Evolutionary conservation across 2,797 vertebrate genomes (phyloP).

Genomic region (Diplodus puntazzo): DNA sequence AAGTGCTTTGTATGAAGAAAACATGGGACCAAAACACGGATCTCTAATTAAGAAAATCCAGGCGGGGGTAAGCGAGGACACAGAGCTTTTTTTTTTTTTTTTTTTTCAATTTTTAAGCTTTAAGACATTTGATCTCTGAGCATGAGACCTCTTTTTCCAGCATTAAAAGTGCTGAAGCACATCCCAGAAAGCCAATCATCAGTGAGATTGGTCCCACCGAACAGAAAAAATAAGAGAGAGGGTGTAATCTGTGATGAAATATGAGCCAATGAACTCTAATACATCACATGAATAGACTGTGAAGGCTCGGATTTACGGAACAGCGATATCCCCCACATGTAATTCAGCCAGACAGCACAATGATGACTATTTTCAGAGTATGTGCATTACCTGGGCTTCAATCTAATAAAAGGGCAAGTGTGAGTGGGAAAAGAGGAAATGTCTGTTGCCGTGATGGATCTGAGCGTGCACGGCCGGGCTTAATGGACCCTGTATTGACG

Average conservation of each 20-base stretch:
- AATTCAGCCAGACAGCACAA: conserved; percentile 68
- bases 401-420: conserved; percentile 79
- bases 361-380: conserved; percentile 75
- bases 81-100: background rate
- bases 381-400: conserved; percentile 73
- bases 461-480: conserved; percentile 55
- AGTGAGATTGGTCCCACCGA: conserved; percentile 42
- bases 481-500: conserved; percentile 82
- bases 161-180: conserved; percentile 50
- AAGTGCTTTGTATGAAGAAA: conserved; percentile 60
- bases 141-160: conserved; percentile 24
- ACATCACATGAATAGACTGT: conserved; percentile 71
- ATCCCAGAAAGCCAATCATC: conserved; percentile 62
- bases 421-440: conserved; percentile 77
- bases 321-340: conserved; percentile 56
- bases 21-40: conserved; percentile 50
- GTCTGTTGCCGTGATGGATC: conserved; percentile 71
- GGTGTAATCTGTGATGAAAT: conserved; percentile 64
- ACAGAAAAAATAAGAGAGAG: conserved; percentile 3
- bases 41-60: conserved; percentile 55
- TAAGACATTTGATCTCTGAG: conserved; percentile 38
- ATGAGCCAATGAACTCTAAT: conserved; percentile 74
- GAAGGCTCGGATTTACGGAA: conserved; percentile 67
- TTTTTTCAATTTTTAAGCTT: background rate
- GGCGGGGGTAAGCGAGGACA: conserved; percentile 21